These are phyloP conservation scores for Mechanitis mazaeus DNA, from an alignment of 2,888 invertebrate genomes.

Conservation along the genomic window DNA sequence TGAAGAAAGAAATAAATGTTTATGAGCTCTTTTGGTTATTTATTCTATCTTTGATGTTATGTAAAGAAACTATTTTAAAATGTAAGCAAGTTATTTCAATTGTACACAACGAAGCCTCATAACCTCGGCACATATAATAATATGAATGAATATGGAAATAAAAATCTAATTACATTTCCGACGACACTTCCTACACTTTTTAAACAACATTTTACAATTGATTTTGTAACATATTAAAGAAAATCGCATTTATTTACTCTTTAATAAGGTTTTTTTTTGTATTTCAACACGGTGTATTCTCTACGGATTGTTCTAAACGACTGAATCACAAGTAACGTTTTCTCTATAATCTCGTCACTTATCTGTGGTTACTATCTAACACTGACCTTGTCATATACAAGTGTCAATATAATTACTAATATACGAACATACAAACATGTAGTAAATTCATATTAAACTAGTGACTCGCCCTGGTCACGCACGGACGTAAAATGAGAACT, in stretches of 20 bases:
- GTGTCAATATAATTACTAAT: constrained; percentile 19
- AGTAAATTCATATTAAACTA: neutral
- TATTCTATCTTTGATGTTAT: too few species aligned
- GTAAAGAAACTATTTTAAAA: too few species aligned
- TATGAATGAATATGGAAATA: constrained; percentile 17
- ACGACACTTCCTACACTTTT: constrained; percentile 62
- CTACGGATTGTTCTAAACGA: constrained; percentile 14
- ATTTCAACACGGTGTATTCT: constrained; percentile 10
- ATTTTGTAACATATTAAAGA: constrained; percentile 6
- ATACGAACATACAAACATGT: constrained; percentile 25
- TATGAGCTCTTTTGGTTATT: too few species aligned
- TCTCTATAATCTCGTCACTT: constrained; percentile 32
- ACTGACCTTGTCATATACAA: constrained; percentile 13
- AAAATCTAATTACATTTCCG: constrained; percentile 55
- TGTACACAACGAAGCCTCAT: neutral
- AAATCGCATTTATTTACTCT: neutral
- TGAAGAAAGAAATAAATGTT: too few species aligned
- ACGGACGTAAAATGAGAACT: too few species aligned
- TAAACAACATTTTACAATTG: constrained; percentile 50
- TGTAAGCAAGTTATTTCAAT: too few species aligned
- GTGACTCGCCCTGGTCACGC: too few species aligned
- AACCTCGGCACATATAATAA: constrained; percentile 1
- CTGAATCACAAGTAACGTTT: constrained; percentile 24
- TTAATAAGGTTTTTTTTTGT: constrained; percentile 4
- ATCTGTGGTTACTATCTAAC: constrained; percentile 20